Conservation (phyloP, 2,113 vertebrate species). For the Leptocoma aspasia region DNA sequence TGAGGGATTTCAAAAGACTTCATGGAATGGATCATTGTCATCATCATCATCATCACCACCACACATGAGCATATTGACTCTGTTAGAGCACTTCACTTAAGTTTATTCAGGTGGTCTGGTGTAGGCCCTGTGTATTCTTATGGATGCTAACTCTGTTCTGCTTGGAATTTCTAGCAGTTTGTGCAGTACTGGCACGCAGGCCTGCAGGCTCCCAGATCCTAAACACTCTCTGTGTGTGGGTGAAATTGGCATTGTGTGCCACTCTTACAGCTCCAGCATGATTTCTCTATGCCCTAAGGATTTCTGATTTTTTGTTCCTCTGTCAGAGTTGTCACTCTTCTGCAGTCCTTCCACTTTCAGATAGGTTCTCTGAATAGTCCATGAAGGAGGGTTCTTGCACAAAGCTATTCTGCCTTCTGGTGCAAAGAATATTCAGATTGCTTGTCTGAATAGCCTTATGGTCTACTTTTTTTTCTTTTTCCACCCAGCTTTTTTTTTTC, state of each 20-base stretch:
- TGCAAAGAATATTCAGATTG: not conserved
- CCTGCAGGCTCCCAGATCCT: not conserved
- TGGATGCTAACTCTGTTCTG: not conserved
- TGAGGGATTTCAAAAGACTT: not conserved
- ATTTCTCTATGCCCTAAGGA: not conserved
- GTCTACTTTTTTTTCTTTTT: no score
- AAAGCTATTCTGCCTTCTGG: not conserved
- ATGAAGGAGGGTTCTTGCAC: not conserved
- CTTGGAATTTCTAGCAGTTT: not conserved
- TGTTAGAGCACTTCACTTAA: not conserved
- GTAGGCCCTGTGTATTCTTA: not conserved
- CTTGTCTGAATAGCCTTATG: not conserved
- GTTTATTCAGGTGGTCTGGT: not conserved
- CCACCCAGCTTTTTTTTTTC: not conserved
- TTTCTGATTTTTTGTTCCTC: not conserved
- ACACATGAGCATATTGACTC: not conserved
- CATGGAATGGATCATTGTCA: not conserved
- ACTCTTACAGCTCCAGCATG: not conserved
- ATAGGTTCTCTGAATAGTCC: not conserved
- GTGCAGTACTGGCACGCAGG: not conserved
- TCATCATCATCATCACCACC: not conserved
- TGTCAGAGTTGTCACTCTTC: not conserved
- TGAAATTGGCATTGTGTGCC: not conserved
- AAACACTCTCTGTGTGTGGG: not conserved
- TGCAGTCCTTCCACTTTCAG: not conserved